Base-by-base conservation (phyloP, 2,797 vertebrate species). In the Anniella stebbinsi region DNA sequence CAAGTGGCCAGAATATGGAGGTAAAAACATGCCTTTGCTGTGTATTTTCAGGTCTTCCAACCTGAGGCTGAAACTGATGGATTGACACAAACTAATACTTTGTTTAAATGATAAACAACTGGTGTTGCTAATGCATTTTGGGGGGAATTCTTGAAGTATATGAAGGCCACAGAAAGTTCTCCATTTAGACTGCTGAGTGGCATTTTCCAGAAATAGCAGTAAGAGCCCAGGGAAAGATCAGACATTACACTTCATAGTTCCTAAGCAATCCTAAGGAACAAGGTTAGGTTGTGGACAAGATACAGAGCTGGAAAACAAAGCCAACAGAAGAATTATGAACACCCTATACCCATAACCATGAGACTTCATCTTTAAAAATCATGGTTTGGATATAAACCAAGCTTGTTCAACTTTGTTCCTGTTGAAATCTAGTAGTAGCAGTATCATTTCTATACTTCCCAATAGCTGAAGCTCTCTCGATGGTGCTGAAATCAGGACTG, bases 1-100 rank as follows among this genome's bases (percentile, higher is more conserved):
- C 95, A 96, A 98, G 98, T 0, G 98, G 99, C 54, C 99, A 99
- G 96, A 98, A 98, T 95, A 99, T 98, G 38, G 98, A 99, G 98
- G 99, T 99, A 95, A 94, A 82, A 81, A n/a, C 2, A 23, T 85
- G 13, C 48, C 2, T 1, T 78, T 91, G 12, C 67, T 73, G 13
- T 51, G 28, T 83, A 4, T 33, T 45, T 51, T 67, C 60, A 82
- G 7, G 3, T 18, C 5, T 21, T 83, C 30, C 60, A 82, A 81
- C 8, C 1, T 75, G n/a, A 66, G 0, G 0, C 33, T 66, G 45
- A 70, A 48, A 88, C 85, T 75, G 3, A 28, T 60, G 10, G 3
- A 72, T 45, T 89, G 51, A 36, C 84, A 76, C 41, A n/a, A 8
- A 54, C 28, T 83, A 25, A 54, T 45, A 23, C 38, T 41, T 81